These are phyloP conservation scores for Mugil cephalus DNA, from an alignment of 2,113 vertebrate genomes.

Conservation along the genomic window DNA sequence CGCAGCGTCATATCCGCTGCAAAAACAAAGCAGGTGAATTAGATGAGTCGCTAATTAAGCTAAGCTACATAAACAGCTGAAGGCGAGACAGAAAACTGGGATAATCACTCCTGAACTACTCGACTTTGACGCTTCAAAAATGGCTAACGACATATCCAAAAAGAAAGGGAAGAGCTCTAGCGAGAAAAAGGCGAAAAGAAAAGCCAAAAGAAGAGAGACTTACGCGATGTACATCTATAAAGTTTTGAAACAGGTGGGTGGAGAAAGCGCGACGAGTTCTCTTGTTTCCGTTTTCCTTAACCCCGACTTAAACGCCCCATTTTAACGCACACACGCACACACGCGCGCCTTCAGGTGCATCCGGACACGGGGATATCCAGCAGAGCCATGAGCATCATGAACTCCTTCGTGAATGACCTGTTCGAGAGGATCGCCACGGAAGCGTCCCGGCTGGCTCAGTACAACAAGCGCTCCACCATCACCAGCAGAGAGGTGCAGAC, in stretches of 20 bases:
- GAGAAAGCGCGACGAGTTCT: background rate
- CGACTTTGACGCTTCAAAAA: slow-evolving; percentile 25
- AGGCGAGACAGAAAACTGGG: fast-evolving
- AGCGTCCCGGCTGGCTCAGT: slow-evolving; percentile 84
- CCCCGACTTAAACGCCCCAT: background rate
- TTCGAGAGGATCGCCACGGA: slow-evolving; percentile 85
- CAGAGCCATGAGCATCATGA: slow-evolving; percentile 87
- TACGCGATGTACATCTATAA: slow-evolving; percentile 87
- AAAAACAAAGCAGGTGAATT: slow-evolving; percentile 52
- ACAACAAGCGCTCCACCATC: slow-evolving; percentile 87
- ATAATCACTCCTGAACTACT: slow-evolving; percentile 1
- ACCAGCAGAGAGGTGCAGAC: slow-evolving; percentile 86
- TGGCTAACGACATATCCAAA: slow-evolving; percentile 80
- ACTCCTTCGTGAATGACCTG: slow-evolving; percentile 86
- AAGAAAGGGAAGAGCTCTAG: slow-evolving; percentile 79
- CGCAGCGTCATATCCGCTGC: too few relatives aligned
- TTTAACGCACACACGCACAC: background rate
- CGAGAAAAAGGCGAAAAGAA: slow-evolving; percentile 80
- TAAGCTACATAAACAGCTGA: slow-evolving; percentile 18
- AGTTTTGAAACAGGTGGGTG: slow-evolving; percentile 84
- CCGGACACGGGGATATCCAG: slow-evolving; percentile 86
- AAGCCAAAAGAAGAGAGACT: slow-evolving; percentile 80
- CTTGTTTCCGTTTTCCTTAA: background rate
- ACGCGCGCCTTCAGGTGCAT: slow-evolving; percentile 78
- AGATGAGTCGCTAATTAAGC: slow-evolving; percentile 58